phyloP scores from a whole-genome alignment of 2,113 vertebrate genomes.

The Brevimyrus niger region DNA sequence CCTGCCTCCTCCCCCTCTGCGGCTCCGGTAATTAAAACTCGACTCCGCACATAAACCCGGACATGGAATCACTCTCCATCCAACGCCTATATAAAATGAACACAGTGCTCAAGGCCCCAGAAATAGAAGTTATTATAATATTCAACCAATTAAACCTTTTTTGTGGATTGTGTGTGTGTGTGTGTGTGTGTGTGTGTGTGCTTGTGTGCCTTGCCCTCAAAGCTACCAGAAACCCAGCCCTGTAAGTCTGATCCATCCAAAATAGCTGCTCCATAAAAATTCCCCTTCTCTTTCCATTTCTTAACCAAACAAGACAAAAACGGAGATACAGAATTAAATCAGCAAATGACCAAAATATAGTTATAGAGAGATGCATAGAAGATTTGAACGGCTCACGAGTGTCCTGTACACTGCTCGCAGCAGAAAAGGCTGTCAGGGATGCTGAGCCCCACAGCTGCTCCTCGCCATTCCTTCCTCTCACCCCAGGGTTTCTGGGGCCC shows the following conservation, averaged over 20 bases:
- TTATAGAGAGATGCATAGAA: not conserved
- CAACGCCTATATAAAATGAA: not conserved
- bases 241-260: not conserved
- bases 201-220: constrained; percentile 6
- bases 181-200: not conserved
- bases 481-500: not conserved
- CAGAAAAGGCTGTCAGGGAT: not conserved
- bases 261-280: not conserved
- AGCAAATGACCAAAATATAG: not conserved
- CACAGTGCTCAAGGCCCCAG: not conserved
- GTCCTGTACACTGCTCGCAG: not conserved
- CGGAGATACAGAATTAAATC: not conserved
- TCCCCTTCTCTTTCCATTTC: not conserved
- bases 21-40: constrained; percentile 48
- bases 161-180: not conserved
- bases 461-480: not conserved
- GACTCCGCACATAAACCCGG: constrained; percentile 42
- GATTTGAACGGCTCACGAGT: not conserved
- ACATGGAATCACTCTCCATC: constrained; percentile 23
- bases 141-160: not conserved
- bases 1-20: constrained; percentile 40
- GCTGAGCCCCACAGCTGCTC: not conserved
- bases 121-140: not conserved
- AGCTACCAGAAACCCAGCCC: constrained; percentile 19
- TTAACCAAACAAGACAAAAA: not conserved